Evolutionary conservation across 2,113 vertebrate species (phyloP), one percentile per base, ranked within the genome.

Genomic region (Labrus mixtus): DNA sequence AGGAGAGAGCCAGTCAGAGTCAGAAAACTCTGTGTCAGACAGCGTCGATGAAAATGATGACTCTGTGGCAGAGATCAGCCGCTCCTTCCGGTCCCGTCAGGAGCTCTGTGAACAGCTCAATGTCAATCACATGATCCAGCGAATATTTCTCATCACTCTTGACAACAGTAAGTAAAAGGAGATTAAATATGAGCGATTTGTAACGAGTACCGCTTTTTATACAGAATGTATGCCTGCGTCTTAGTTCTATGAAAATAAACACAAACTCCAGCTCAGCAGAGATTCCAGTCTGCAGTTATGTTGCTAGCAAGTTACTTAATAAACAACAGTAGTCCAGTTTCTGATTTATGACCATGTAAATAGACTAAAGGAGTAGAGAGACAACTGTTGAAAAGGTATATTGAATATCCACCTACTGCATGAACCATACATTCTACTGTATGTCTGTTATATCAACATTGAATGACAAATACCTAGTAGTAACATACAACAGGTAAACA

Each of bases 71-170:
- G 97, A 98, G 93, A 97, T 97, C 85, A 98, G 96, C 90, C 97
- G 97, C 67, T 98, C 97, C 0, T 99, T 99, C 91, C 96, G 96
- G 48, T 98, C 97, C 7, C 95, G 96, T 48, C 96, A 98, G 82
- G 97, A 99, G 90, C 95, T 99, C 57, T 99, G 97, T 43, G 97
- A 99, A 79, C 98, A 99, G 90, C 97, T 99, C 91, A 99, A 99
- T 87, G 96, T 98, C 95, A 99, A 99, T 93, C 98, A 99, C 95
- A 99, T 99, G 97, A 98, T 99, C 88, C 98, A 99, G 89, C 94
- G 97, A 78, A 97, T 99, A 89, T 99, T 97, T 81, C 97, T 99
- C 64, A 97, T 99, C 89, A 99, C 98, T 11, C 89, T 99, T 41
- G 98, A 99, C 85, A 99, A 98, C 94, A 98, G 98, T 99, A 86